Conservation (phyloP, 1,140 invertebrate species). For the Heliothis virescens region DNA sequence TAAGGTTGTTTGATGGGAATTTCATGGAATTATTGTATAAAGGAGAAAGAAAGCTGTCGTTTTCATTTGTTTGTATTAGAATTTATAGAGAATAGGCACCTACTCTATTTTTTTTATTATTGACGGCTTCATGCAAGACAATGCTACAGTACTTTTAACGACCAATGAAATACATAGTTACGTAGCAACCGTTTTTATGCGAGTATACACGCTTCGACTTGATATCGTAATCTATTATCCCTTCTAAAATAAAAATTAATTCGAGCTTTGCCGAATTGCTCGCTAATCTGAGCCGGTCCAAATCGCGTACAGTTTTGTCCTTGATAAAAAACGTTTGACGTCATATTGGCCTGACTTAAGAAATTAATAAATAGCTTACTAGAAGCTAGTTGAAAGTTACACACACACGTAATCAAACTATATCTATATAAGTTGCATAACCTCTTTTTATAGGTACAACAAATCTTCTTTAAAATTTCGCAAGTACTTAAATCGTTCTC, state of each 20-base stretch:
- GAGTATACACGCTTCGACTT: background rate
- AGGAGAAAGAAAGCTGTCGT: too few species aligned
- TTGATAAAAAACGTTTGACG: too few species aligned
- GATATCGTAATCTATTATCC: background rate
- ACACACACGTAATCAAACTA: too few species aligned
- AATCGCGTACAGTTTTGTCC: too few species aligned
- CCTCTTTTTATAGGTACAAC: background rate
- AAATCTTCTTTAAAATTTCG: background rate
- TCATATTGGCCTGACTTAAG: too few species aligned
- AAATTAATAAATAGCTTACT: too few species aligned
- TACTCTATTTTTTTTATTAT: background rate
- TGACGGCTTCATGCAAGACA: too few species aligned
- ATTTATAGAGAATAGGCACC: background rate
- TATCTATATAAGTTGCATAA: too few species aligned
- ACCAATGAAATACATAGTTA: too few species aligned
- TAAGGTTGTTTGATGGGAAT: slow-evolving; percentile 30
- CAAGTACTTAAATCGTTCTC: slow-evolving; percentile 2
- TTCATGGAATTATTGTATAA: background rate
- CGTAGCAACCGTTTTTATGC: too few species aligned
- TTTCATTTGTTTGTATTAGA: background rate
- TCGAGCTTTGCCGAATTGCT: background rate
- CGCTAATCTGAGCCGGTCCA: too few species aligned
- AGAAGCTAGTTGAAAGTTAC: too few species aligned
- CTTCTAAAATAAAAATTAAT: background rate
- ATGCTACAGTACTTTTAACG: background rate